A percentile compares a stretch with the other conserved stretches of the same genome.
These are phyloP conservation scores for Vannuccia rotundouncinata DNA, from an alignment of 2,888 invertebrate species.

Conservation along the genomic window DNA sequence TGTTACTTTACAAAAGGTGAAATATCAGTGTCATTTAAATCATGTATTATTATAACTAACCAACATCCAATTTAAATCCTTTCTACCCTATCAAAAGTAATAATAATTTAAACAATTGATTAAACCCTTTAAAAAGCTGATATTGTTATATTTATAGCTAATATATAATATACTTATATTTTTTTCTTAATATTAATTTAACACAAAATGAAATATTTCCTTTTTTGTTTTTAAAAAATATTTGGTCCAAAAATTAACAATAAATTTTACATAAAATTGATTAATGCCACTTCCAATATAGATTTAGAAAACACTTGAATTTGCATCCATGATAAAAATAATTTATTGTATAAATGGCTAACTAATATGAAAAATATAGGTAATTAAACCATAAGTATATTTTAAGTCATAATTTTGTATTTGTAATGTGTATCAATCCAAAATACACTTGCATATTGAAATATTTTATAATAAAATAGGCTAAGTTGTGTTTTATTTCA, in stretches of 20 bases:
- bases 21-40: neutral
- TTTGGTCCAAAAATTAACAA: neutral
- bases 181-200: neutral
- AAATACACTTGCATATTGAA: too few relatives aligned
- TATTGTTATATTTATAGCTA: neutral
- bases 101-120: neutral
- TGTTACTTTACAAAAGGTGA: neutral
- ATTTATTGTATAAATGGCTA: neutral
- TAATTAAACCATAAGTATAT: neutral
- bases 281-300: neutral
- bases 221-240: neutral
- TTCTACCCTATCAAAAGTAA: neutral
- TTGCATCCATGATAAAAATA: neutral
- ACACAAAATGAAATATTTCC: neutral
- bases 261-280: neutral
- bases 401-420: neutral
- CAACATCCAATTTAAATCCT: too few relatives aligned
- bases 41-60: neutral
- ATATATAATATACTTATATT: neutral
- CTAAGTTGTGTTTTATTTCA: conserved; percentile 14
- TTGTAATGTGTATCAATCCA: neutral
- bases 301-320: neutral
- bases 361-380: neutral
- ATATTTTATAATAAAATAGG: neutral
- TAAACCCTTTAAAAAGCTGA: neutral